A percentile compares a stretch with the other conserved stretches of the same genome.
These are phyloP conservation scores for Bubo bubo DNA, from an alignment of 2,113 vertebrate genomes.

Conservation along the genomic window DNA sequence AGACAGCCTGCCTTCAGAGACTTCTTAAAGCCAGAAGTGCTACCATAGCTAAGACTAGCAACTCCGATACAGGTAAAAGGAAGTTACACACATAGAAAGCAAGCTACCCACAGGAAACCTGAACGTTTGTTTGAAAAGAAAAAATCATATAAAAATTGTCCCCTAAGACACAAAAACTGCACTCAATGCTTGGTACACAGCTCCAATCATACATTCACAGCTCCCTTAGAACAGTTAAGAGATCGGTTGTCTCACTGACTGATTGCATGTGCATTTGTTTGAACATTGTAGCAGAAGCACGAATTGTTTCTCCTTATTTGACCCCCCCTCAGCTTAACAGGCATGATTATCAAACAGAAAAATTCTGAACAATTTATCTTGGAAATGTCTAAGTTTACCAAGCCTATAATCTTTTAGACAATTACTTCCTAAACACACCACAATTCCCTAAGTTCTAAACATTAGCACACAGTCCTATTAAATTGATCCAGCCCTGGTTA, in stretches of 20 bases:
- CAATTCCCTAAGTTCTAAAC: neutral
- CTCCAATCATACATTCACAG: neutral
- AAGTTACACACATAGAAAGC: neutral
- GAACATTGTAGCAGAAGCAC: neutral
- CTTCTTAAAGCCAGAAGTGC: neutral
- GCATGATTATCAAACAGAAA: neutral
- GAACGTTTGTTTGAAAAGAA: neutral
- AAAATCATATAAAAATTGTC: neutral
- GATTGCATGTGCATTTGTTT: neutral
- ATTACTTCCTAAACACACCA: neutral
- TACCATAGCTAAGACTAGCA: neutral
- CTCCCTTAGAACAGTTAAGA: neutral
- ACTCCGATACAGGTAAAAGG: neutral
- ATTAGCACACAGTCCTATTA: neutral
- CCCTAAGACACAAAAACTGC: neutral
- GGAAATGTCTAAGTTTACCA: neutral
- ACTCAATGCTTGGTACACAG: neutral
- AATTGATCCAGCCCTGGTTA: neutral
- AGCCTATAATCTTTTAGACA: neutral
- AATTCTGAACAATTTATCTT: neutral
- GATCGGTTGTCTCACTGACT: neutral
- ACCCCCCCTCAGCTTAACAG: rapidly evolving
- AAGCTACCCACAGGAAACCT: neutral
- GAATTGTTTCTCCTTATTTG: neutral
- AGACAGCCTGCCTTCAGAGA: neutral